Base-by-base conservation (phyloP, 2,888 invertebrate species). In the Pterostichus niger region DNA sequence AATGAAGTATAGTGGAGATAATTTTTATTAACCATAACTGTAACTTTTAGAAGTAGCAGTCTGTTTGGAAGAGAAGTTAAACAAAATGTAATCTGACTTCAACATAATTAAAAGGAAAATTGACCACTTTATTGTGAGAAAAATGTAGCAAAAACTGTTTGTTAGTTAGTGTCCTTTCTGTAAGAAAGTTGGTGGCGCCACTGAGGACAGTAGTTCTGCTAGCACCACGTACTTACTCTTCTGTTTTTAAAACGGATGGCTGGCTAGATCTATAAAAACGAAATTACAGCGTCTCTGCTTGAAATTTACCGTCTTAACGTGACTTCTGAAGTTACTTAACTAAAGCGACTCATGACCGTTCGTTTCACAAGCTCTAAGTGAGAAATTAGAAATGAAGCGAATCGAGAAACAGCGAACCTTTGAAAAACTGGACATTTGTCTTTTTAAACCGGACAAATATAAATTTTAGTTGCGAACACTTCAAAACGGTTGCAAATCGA, bases 221-320 rank as follows among this genome's bases (percentile, higher is more conserved):
- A 40, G 68, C 44, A 44, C 68, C 68, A 71, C 68, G 68, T 71
- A 71, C 68, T 71, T 24, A 15, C 17, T 71, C 64, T 15, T 49
- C 52, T 75, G 75, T 75, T 75, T 75, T 75, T 52, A 24, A 75
- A 75, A 75, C 75, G 31, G 52, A 75, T 75, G 77, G 54, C 77
- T 54, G 56, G 31, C 77, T 56, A 71, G 80, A 71, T 68, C 80
- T 54, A 80, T 80, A 80, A 80, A 80, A 80, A 80, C 80, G 68
- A 80, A 80, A 80, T 80, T 80, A 80, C 68, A 80, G 80, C 52
- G 68, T 80, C 68, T 68, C 68, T 80, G 52, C 68, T 52, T 35
- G 68, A 68, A 80, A 80, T 80, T 80, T 80, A 80, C 68, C 68
- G 71, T 35, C 71, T 80, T 71, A 68, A 80, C 80, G 80, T 80